These are phyloP conservation scores for Parotia lawesii DNA, from an alignment of 2,113 vertebrate genomes.

Conservation along the genomic window DNA sequence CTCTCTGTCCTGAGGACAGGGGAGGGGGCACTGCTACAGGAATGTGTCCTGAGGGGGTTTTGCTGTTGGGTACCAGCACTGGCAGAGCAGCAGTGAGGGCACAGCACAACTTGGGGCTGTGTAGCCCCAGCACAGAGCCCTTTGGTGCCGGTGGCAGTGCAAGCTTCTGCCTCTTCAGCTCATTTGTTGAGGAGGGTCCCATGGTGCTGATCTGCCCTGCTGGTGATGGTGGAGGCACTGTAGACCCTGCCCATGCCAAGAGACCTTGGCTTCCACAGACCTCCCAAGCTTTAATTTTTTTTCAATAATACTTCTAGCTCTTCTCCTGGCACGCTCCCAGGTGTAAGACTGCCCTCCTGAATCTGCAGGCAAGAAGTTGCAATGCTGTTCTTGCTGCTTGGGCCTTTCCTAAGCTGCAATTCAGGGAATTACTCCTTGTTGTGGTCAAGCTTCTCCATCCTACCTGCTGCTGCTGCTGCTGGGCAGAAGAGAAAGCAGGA, in stretches of 20 bases:
- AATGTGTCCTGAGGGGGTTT: not conserved
- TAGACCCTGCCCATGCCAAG: not conserved
- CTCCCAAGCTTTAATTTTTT: not conserved
- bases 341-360: not conserved
- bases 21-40: not conserved
- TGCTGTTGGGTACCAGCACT: not conserved
- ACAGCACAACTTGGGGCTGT: fast-evolving
- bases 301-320: not conserved
- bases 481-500: not conserved
- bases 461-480: not conserved
- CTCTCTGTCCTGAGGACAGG: not conserved
- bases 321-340: not conserved
- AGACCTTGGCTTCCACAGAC: not conserved
- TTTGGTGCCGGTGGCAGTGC: too few relatives aligned
- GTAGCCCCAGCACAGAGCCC: not conserved
- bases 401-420: not conserved
- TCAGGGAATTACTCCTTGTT: not conserved
- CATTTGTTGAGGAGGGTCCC: not conserved
- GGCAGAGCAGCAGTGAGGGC: not conserved
- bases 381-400: not conserved
- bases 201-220: not conserved
- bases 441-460: not conserved
- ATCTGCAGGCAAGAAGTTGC: not conserved
- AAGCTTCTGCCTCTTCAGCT: not conserved
- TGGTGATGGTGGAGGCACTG: not conserved